Evolutionary conservation across 2,888 invertebrate genomes (phyloP), one percentile per base, ranked within the genome.

Genomic region (Didymodactylos carnosus): DNA sequence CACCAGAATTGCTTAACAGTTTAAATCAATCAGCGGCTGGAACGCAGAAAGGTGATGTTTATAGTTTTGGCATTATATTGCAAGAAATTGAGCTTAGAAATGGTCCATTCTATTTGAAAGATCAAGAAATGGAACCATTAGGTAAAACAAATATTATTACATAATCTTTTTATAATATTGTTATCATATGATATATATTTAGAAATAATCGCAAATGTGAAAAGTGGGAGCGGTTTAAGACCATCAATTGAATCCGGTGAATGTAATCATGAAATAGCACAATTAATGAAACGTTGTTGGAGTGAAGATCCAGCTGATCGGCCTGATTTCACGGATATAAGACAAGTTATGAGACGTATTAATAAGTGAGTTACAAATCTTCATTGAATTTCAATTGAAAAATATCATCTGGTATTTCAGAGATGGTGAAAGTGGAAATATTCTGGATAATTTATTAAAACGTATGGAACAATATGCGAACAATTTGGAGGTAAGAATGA

Each of bases 401-500:
- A 14, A 27, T 19, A 25, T 46, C 39, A 14, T 7, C 7, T 72
- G 69, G 79, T 80, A 75, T 86, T 92, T 92, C 35, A 62, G 62
- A 62, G 62, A 62, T 62, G 27, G 14, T 3, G 62, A 62, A 5
- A 62, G 62, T 81, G 91, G 92, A 77, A 94, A 94, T 84, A 91
- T 95, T 77, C 77, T 83, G 41, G 97, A 98, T 85, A 95, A 95
- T 85, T 87, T 97, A 76, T 79, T 87, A 72, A 91, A 92, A 74
- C 91, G 97, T 78, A 98, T 99, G 97, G 97, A 98, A 83, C 92
- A 94, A 83, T 98, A 99, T 81, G 97, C 98, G 49, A 94, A 94
- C 85, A 98, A 98, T 84, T 88, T 99, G 84, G 98, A 98, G 85
- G 88, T 62, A 29, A 13, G 29, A 7, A 25, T 13, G 16, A 2